Evolutionary conservation across 2,113 vertebrate genomes (phyloP), one percentile per base, ranked within the genome.

Genomic region (Zosterops lateralis): DNA sequence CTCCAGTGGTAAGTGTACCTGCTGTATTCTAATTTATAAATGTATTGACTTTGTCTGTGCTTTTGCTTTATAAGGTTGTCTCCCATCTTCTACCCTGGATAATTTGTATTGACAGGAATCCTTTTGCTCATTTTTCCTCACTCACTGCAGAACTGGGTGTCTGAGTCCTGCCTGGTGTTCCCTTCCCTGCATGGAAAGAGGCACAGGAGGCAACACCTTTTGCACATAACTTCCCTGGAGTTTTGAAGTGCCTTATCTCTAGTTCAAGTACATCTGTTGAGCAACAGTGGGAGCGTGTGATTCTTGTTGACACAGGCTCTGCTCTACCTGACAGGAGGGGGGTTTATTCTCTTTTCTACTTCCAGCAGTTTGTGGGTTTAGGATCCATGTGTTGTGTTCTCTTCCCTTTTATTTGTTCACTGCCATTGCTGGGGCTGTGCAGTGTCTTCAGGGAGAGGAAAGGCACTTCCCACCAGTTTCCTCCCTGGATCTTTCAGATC

Each of bases 191-290:
- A 5, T 5, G 19, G 31, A 44, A 20, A 45, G 50, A 81, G 66
- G 51, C 80, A 58, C 42, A 42, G 86, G 67, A 73, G 60, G 60
- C 84, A 85, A 45, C 83, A 18, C 31, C 34, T 80, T 79, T 64
- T 76, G 64, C 91, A 83, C 68, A 40, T 64, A 71, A 73, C 53
- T 71, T 44, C 68, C 48, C 13, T 40, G n/a, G 45, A 21, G 54
- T 75, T 79, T 21, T 79, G 18, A 65, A 84, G 89, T 48, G 56
- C 28, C 91, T 94, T 84, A 72, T 84, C 86, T 90, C n/a, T 7
- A 17, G 61, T 86, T 87, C 89, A 82, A 92, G 91, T 95, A 62
- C 84, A 42, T 70, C 71, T 91, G 67, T 89, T 95, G 74, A 64
- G 78, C 90, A 92, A 84, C 62, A 90, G 38, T 42, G 67, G 11